phyloP scores from a whole-genome alignment of 1,140 invertebrate genomes.

The Medauroidea extradentata region DNA sequence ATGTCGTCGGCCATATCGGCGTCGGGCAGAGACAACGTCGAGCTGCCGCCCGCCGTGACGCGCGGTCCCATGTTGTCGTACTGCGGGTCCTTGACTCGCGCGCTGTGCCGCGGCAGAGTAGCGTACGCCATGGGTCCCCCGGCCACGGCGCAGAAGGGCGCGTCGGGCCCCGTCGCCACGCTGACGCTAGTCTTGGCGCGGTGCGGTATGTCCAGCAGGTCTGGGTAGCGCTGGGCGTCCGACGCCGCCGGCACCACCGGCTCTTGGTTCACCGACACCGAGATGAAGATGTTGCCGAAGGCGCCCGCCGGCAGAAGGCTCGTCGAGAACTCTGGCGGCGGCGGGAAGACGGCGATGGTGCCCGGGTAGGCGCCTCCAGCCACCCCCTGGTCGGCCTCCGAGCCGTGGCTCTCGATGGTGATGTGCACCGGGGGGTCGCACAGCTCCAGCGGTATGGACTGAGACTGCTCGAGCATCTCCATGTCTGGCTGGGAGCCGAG shows the following conservation, averaged over 20 bases:
- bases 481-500: slow-evolving; percentile 49
- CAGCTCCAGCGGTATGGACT: slow-evolving; percentile 37
- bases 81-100: slow-evolving; percentile 45
- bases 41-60: slow-evolving; percentile 79
- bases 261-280: slow-evolving; percentile 66
- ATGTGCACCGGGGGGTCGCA: slow-evolving; percentile 65
- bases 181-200: slow-evolving; percentile 47
- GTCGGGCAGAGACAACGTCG: slow-evolving; percentile 73
- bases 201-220: slow-evolving; percentile 67
- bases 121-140: slow-evolving; percentile 50
- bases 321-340: slow-evolving; percentile 59
- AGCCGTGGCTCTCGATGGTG: slow-evolving; percentile 68
- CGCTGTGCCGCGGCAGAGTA: slow-evolving; percentile 50
- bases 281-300: slow-evolving; percentile 70
- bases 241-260: slow-evolving; percentile 28
- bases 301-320: slow-evolving; percentile 54
- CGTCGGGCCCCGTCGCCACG: slow-evolving; percentile 26
- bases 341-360: slow-evolving; percentile 53
- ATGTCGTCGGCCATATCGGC: slow-evolving; percentile 38
- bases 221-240: slow-evolving; percentile 60
- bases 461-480: slow-evolving; percentile 40
- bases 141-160: slow-evolving; percentile 17
- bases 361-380: slow-evolving; percentile 2
- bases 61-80: slow-evolving; percentile 88
- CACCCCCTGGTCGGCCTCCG: slow-evolving; percentile 12